Evolutionary conservation across 2,797 vertebrate genomes (phyloP).

Genomic region (Crenuchus spilurus): DNA sequence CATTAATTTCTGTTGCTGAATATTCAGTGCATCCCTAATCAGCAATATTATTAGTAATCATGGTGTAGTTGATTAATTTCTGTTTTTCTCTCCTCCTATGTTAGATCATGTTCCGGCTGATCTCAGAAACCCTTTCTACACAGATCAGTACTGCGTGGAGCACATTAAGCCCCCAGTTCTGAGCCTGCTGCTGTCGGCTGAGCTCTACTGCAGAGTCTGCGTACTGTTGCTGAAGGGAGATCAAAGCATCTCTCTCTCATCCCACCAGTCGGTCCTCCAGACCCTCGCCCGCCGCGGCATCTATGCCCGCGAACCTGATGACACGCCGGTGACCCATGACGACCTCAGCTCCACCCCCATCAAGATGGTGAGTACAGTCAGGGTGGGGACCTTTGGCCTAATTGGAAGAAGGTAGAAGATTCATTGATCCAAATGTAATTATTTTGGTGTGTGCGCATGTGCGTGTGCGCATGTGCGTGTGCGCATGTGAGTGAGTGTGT

Average conservation of each 20-base stretch:
- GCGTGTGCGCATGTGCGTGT: not conserved
- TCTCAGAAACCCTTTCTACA: constrained; percentile 92
- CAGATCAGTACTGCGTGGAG: constrained; percentile 95
- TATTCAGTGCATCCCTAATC: too few relatives aligned
- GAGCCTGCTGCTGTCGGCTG: constrained; percentile 87
- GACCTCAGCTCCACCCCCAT: constrained; percentile 88
- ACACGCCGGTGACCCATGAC: constrained; percentile 83
- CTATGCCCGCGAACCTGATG: constrained; percentile 89
- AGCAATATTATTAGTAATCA: too few relatives aligned
- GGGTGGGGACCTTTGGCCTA: constrained; percentile 47
- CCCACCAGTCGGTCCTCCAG: constrained; percentile 91
- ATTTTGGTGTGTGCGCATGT: not conserved
- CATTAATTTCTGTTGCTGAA: too few relatives aligned
- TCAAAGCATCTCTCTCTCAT: constrained; percentile 84
- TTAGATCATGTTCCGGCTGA: constrained; percentile 91
- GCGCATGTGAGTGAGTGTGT: not conserved
- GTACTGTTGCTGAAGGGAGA: constrained; percentile 88
- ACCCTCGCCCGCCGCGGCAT: constrained; percentile 89
- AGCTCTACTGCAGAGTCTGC: constrained; percentile 92
- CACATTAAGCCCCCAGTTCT: constrained; percentile 94
- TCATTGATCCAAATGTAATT: not conserved
- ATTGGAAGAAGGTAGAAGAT: not conserved
- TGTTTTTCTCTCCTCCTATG: not conserved
- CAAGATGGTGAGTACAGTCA: constrained; percentile 93
- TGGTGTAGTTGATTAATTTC: too few relatives aligned